These are phyloP conservation scores for Bovichtus variegatus DNA, from an alignment of 2,797 vertebrate genomes.

Conservation along the genomic window DNA sequence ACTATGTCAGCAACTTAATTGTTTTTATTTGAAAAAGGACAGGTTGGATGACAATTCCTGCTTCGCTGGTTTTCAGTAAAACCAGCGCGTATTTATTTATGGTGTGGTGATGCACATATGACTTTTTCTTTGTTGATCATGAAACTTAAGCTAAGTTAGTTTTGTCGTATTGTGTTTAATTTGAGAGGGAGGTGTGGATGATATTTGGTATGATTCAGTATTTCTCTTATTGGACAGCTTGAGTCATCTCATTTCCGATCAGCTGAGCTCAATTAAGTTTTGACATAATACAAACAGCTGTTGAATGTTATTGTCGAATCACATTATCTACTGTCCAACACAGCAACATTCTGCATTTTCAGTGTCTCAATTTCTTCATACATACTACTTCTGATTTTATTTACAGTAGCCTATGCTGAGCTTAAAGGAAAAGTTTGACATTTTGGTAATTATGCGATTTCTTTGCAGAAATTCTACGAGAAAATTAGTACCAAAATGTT, in stretches of 20 bases:
- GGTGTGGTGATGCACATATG: conserved; percentile 70
- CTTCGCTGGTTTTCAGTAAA: conserved; percentile 60
- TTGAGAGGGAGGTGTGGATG: conserved; percentile 66
- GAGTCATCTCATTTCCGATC: conserved; percentile 43
- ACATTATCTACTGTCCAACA: conserved; percentile 65
- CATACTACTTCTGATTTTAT: conserved; percentile 23
- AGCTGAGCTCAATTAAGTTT: conserved; percentile 61
- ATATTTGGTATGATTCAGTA: conserved; percentile 49
- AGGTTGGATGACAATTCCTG: conserved; percentile 71
- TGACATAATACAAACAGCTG: conserved; percentile 75
- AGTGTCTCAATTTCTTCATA: conserved; percentile 31
- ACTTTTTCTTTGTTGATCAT: conserved; percentile 62
- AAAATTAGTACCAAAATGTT: not conserved
- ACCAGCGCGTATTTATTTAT: conserved; percentile 71
- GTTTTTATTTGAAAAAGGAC: conserved; percentile 72
- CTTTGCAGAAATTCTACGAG: not conserved
- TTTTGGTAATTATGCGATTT: conserved; percentile 15
- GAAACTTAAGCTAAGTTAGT: conserved; percentile 61
- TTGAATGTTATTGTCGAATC: conserved; percentile 81
- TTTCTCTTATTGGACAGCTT: conserved; percentile 49
- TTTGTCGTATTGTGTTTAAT: conserved; percentile 61
- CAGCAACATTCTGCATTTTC: conserved; percentile 53
- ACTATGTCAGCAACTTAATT: conserved; percentile 67
- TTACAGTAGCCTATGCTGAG: conserved; percentile 38
- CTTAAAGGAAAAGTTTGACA: conserved; percentile 11